Base-by-base conservation (phyloP, 2,888 invertebrate genomes). In the Leptinotarsa haldemani region DNA sequence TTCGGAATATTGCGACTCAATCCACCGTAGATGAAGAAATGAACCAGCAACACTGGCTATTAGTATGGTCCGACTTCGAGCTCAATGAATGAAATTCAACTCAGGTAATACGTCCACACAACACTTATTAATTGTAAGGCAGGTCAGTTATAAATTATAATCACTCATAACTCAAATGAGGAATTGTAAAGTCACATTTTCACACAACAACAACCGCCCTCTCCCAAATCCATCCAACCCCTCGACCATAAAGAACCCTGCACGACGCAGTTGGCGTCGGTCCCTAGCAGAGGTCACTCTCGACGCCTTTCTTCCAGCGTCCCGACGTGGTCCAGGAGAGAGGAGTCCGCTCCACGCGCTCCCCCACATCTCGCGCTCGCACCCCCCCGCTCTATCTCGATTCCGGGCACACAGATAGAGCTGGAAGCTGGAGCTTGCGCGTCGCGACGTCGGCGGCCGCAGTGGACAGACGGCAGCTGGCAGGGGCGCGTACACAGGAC, bases 391-490 rank as follows among this genome's bases (percentile, higher is more conserved):
- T 25, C 30, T 52, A 52, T 53, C 67, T 52, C 82, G 81, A 81
- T 81, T 84, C 84, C 83, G 83, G 83, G 84, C 81, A 81, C 80
- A 83, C 82, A 84, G 83, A 83, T 82, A 84, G 84, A 83, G 84
- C 83, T 83, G 84, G 84, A 83, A 81, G 84, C 83, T 83, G 85
- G 86, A 84, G 86, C 78, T 80, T 86, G 86, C 86, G 86, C 86
- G 82, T 81, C 83, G 79, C 76, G 80, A 81, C 80, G 81, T 82
- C 83, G 50, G 69, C 79, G 84, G 84, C 85, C 86, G 86, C 86
- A 86, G 86, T 86, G 85, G 84, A 85, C 83, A 80, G 83, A 83
- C 85, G 85, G 85, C 85, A 81, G 85, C 85, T 84, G 84, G 83
- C 82, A 83, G 85, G 86, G 85, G 83, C 79, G 84, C 82, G 81